Base-by-base conservation (phyloP, 1,140 invertebrate genomes). In the Drosophila suzukii region DNA sequence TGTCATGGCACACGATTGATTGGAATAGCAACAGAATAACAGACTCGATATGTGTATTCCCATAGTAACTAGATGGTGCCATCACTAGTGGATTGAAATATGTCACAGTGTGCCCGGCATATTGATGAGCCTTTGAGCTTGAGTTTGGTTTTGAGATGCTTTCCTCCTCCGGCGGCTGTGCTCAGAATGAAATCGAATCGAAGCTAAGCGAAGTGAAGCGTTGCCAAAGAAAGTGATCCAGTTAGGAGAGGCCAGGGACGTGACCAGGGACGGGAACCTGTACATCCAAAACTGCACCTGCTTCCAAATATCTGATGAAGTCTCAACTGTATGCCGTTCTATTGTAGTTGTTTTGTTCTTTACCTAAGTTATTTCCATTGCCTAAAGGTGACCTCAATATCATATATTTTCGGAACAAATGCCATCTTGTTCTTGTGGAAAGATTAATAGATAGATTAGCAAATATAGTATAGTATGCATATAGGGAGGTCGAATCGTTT, bases 221-320 rank as follows among this genome's bases (percentile, higher is more conserved):
- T 15, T 54, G 73, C 73, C 73, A 76, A 76, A 76, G 73, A 76
- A 76, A 76, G 73, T 76, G 72, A 76, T 75, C 73, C 61, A 77
- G 39, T 51, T 78, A 55, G 47, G n/a, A 71, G 44, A 49, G 62
- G 65, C 66, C 60, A 8, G 65, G 65, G 47, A 71, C 68, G 68
- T 72, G 68, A 72, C 44, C 66, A 72, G 68, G 66, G 68, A 72
- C 20, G 66, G 68, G 30, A 49, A 41, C 36, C 67, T 17, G 49
- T 15, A 27, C 36, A 12, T 15, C 32, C 32, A 17, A 20, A 36
- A 36, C 65, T 66, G 47, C 65, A 66, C 38, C 60, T 68, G 61
- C 38, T 38, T 39, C 65, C 20, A 53, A 46, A 10, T 62, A 24
- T 41, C 17, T 3, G 32, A 38, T 32, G n/a, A 11, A 4, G 30